Evolutionary conservation across 2,113 vertebrate species (phyloP).

Genomic region (Boulengeromyrus knoepffleri): DNA sequence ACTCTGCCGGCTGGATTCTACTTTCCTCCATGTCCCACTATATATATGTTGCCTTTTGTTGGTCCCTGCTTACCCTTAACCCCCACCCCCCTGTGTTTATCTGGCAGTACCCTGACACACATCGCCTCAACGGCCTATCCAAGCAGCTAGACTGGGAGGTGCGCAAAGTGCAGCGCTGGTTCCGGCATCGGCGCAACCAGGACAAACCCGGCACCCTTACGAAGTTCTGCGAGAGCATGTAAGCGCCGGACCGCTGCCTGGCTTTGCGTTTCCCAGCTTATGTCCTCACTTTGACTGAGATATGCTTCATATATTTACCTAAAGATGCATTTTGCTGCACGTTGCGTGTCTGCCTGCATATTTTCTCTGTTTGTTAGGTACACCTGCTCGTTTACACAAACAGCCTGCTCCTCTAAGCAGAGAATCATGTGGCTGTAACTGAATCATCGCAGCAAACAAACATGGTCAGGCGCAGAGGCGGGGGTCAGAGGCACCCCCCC

Average conservation of each 20-base stretch:
- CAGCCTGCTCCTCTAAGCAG: background rate
- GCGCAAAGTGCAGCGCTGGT: slow-evolving; percentile 90
- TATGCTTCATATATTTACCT: background rate
- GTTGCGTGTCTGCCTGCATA: background rate
- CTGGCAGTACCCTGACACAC: slow-evolving; percentile 79
- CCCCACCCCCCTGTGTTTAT: background rate
- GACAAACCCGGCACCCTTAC: slow-evolving; percentile 88
- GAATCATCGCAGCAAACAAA: background rate
- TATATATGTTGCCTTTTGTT: background rate
- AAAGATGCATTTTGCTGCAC: background rate
- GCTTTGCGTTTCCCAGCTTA: slow-evolving; percentile 1
- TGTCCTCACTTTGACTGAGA: background rate
- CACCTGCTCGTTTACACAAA: background rate
- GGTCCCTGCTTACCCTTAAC: background rate
- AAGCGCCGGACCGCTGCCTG: slow-evolving; percentile 43
- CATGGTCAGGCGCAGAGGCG: background rate
- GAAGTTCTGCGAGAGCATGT: slow-evolving; percentile 99
- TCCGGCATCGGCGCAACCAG: slow-evolving; percentile 90
- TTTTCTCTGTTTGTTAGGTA: background rate
- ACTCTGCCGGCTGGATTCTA: background rate
- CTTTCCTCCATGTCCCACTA: background rate
- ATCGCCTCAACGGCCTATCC: slow-evolving; percentile 80
- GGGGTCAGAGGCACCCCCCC: background rate
- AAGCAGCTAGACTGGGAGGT: slow-evolving; percentile 98
- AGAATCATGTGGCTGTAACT: background rate